Percentiles rank a stretch among this genome's conserved stretches.
phyloP scores from a whole-genome alignment of 2,113 vertebrate species.

The Corvus moneduloides region DNA sequence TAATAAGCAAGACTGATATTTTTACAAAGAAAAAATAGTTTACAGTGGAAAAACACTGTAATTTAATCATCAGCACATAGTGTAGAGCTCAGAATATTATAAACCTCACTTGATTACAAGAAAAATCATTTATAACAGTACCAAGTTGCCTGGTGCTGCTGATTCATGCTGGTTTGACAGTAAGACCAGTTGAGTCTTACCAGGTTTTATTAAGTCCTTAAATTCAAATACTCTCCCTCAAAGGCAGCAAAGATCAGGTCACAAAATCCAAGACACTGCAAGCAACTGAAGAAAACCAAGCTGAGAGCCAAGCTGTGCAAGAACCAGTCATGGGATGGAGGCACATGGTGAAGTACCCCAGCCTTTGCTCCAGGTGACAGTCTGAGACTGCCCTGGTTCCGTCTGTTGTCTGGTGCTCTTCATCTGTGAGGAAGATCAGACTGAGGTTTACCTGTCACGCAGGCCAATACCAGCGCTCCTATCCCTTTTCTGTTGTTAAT shows the following conservation, averaged over 20 bases:
- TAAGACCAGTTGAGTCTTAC: neutral
- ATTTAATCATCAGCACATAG: neutral
- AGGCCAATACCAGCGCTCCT: neutral
- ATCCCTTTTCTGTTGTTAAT: neutral
- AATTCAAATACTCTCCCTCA: neutral
- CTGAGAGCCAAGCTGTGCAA: neutral
- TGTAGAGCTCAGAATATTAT: neutral
- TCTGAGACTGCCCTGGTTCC: no score
- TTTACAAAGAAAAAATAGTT: neutral
- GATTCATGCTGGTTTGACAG: neutral
- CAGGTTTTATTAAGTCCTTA: neutral
- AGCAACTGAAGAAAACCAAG: neutral
- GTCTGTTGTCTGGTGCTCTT: neutral
- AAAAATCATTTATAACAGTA: neutral
- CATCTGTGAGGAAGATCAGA: neutral
- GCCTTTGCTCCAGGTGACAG: neutral
- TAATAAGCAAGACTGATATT: neutral
- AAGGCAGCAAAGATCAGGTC: neutral
- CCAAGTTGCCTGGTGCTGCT: neutral
- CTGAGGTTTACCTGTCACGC: neutral
- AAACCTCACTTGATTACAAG: neutral
- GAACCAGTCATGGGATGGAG: neutral
- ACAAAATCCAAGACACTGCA: neutral
- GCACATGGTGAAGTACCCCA: fast-evolving
- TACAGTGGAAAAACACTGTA: neutral